These are phyloP conservation scores for Dendrolimus houi DNA, from an alignment of 2,888 invertebrate species.

Conservation along the genomic window DNA sequence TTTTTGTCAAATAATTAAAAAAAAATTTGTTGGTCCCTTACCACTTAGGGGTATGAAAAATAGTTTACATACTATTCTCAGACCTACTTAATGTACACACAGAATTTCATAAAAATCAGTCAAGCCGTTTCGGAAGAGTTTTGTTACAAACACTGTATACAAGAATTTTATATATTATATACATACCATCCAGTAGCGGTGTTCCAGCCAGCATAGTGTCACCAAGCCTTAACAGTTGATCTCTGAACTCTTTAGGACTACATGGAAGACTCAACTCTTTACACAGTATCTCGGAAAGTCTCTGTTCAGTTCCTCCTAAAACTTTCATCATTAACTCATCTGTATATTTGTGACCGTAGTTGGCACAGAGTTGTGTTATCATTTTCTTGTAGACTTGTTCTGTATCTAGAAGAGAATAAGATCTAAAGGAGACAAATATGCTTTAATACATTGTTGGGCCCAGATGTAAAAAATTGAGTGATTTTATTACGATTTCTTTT, in stretches of 20 bases:
- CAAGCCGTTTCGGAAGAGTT: too few relatives aligned
- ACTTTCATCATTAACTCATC: slow-evolving; percentile 86
- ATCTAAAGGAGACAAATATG: neutral
- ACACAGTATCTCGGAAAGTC: slow-evolving; percentile 81
- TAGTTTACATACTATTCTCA: too few relatives aligned
- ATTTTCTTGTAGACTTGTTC: slow-evolving; percentile 87
- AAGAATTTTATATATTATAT: too few relatives aligned
- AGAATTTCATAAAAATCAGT: too few relatives aligned
- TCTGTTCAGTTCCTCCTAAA: slow-evolving; percentile 84
- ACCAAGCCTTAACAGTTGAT: slow-evolving; percentile 76
- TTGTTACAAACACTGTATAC: too few relatives aligned
- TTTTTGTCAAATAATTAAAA: too few relatives aligned
- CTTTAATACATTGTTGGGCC: neutral
- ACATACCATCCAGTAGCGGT: slow-evolving; percentile 84
- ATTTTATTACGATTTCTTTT: too few relatives aligned
- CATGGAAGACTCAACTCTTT: slow-evolving; percentile 82
- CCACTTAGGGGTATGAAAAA: too few relatives aligned
- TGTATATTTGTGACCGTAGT: slow-evolving; percentile 86
- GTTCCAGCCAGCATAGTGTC: slow-evolving; percentile 77
- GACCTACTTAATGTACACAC: too few relatives aligned
- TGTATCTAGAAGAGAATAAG: slow-evolving; percentile 79
- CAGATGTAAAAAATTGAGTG: too few relatives aligned
- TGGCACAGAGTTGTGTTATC: slow-evolving; percentile 80
- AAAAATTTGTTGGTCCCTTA: too few relatives aligned
- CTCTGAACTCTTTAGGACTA: slow-evolving; percentile 79